Conservation (phyloP, 2,797 vertebrate genomes). For the Eurystomus glaucurus region DNA sequence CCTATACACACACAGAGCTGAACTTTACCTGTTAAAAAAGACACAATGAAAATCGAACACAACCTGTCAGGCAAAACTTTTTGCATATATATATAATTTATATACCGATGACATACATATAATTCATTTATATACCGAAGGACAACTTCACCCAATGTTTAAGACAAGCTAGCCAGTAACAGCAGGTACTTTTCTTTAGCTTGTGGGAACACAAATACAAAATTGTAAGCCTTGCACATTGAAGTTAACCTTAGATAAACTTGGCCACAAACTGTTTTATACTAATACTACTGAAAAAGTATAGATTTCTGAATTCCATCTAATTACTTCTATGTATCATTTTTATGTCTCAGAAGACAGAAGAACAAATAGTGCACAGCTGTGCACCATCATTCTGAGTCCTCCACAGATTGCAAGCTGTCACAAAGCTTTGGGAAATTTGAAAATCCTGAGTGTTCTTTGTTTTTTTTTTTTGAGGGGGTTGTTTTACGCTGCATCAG, state of each 20-base stretch:
- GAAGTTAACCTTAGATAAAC: neutral
- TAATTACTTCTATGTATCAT: neutral
- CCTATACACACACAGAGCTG: neutral
- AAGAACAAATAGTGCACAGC: neutral
- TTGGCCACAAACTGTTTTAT: neutral
- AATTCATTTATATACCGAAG: neutral
- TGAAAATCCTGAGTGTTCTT: neutral
- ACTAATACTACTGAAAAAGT: neutral
- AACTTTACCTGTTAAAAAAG: neutral
- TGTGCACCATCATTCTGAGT: neutral
- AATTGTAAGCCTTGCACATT: neutral
- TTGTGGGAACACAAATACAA: neutral
- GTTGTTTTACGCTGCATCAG: neutral
- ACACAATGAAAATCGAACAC: neutral
- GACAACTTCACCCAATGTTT: neutral
- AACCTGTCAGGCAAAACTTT: neutral
- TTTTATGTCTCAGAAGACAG: neutral
- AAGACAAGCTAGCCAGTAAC: neutral
- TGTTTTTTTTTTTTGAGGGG: rapidly evolving
- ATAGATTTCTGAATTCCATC: neutral
- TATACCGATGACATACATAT: neutral
- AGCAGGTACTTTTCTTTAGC: neutral
- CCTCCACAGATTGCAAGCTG: neutral
- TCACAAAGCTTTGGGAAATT: neutral
- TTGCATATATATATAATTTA: neutral